Conservation (phyloP, 2,113 vertebrate species). For the Eulacestoma nigropectus region DNA sequence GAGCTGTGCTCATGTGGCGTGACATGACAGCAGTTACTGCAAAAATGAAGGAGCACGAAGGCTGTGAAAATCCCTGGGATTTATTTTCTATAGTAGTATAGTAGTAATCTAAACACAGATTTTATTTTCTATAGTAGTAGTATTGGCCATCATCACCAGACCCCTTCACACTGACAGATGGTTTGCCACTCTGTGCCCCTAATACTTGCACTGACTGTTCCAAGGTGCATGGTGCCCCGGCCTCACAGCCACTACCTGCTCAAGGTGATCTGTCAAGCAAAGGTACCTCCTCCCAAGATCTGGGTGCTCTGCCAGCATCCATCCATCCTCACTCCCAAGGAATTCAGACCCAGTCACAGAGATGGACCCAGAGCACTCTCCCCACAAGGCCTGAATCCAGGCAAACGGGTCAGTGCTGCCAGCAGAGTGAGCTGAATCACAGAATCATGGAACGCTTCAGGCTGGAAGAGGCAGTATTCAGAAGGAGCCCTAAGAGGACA, state of each 20-base stretch:
- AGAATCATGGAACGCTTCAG: background rate
- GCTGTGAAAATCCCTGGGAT: background rate
- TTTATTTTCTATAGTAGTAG: background rate
- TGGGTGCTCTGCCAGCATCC: background rate
- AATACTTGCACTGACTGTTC: background rate
- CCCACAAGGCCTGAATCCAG: background rate
- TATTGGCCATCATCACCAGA: background rate
- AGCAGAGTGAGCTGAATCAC: background rate
- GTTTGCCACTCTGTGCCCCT: background rate
- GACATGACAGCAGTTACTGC: background rate
- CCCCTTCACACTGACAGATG: rapidly evolving
- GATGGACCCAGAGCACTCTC: background rate
- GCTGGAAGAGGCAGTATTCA: background rate
- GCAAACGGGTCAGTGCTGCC: background rate
- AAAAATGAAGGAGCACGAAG: background rate
- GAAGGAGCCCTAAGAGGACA: background rate
- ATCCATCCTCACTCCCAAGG: background rate
- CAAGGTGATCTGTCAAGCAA: background rate
- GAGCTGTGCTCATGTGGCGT: rapidly evolving
- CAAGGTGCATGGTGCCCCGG: background rate
- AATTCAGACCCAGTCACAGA: background rate
- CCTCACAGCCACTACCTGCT: background rate
- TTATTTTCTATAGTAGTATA: background rate
- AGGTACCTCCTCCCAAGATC: background rate
- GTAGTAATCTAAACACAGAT: background rate